Evolutionary conservation across 2,888 invertebrate genomes (phyloP).

Genomic region (Cordilura impudica): DNA sequence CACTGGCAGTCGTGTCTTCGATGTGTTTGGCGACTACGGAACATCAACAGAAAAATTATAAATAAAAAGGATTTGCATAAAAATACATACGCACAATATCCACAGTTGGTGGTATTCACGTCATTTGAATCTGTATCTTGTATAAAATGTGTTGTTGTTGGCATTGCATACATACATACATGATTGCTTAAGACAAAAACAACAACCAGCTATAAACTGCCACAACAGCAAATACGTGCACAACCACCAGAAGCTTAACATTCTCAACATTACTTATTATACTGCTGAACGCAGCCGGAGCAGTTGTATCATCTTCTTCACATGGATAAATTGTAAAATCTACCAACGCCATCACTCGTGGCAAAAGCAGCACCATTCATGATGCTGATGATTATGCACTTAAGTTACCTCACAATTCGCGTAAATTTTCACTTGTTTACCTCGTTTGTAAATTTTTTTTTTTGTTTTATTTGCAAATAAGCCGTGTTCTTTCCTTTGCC

Average conservation of each 20-base stretch:
- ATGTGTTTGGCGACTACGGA: conserved; percentile 53
- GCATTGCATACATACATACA: conserved; percentile 13
- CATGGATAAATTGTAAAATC: conserved; percentile 59
- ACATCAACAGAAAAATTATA: conserved; percentile 34
- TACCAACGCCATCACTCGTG: conserved; percentile 46
- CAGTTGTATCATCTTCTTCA: conserved; percentile 54
- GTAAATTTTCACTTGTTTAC: conserved; percentile 61
- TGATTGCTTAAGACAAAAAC: neutral
- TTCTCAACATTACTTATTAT: conserved; percentile 52
- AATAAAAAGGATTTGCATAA: conserved; percentile 60
- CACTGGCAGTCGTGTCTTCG: conserved; percentile 36
- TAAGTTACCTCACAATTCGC: conserved; percentile 59
- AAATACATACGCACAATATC: conserved; percentile 57
- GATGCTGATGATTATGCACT: conserved; percentile 36
- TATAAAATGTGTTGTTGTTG: conserved; percentile 2
- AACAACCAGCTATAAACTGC: conserved; percentile 17
- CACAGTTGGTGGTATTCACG: conserved; percentile 62
- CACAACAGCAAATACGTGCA: conserved; percentile 33
- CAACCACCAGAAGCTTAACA: conserved; percentile 60
- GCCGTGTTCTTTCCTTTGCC: neutral
- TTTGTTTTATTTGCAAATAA: conserved; percentile 27
- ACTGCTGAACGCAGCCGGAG: conserved; percentile 8
- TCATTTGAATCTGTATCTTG: conserved; percentile 48
- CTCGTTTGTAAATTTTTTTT: conserved; percentile 53
- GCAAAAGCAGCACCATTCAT: conserved; percentile 42